phyloP scores from a whole-genome alignment of 2,113 vertebrate genomes.

The Chauna torquata region DNA sequence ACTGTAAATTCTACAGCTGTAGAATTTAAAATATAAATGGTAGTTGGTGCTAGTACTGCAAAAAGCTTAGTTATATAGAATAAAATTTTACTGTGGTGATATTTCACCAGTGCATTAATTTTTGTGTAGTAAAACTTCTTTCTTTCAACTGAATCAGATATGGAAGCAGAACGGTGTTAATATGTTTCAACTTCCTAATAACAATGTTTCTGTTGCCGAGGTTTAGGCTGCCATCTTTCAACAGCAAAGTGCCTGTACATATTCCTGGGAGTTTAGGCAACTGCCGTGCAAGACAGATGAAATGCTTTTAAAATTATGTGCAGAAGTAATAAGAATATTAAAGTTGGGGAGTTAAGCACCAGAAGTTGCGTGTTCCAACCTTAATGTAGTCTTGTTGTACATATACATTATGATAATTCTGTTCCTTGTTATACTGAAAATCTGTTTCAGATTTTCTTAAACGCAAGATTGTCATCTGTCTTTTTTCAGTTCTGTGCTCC shows the following conservation, averaged over 20 bases:
- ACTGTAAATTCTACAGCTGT: not conserved
- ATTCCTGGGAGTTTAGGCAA: slow-evolving; percentile 10
- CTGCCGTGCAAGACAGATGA: not conserved
- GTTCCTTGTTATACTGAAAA: slow-evolving; percentile 65
- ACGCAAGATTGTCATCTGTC: slow-evolving; percentile 68
- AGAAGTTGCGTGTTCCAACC: slow-evolving; percentile 57
- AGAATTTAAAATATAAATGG: not conserved
- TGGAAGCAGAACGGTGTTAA: not conserved
- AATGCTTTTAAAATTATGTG: slow-evolving; percentile 38
- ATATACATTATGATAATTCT: slow-evolving; percentile 67
- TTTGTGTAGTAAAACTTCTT: not conserved
- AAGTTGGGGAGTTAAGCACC: slow-evolving; percentile 30
- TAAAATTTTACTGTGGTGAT: not conserved
- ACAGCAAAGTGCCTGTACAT: slow-evolving; percentile 15
- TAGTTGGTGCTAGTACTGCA: not conserved
- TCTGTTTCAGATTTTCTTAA: slow-evolving; percentile 65
- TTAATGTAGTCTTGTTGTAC: slow-evolving; percentile 67
- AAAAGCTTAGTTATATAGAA: not conserved
- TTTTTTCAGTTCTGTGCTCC: slow-evolving; percentile 54
- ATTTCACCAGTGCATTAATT: not conserved
- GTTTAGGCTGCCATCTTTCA: slow-evolving; percentile 9
- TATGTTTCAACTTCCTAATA: not conserved
- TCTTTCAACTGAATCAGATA: not conserved
- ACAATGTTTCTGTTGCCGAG: not conserved
- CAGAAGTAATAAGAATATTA: slow-evolving; percentile 59